Conservation (phyloP, 1,140 invertebrate species). For the Oscheius sp. region DNA sequence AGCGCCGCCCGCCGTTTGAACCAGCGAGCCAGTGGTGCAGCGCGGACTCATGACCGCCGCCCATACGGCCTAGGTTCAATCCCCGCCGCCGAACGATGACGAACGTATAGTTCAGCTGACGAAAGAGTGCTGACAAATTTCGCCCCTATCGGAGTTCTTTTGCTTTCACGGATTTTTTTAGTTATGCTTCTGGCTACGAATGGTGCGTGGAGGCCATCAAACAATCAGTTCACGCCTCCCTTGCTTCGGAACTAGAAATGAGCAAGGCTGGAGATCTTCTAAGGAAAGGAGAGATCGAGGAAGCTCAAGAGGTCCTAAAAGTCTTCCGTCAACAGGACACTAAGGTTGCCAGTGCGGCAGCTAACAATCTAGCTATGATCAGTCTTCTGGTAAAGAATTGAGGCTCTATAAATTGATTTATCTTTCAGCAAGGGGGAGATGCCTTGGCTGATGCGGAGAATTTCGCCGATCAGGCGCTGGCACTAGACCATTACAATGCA, state of each 20-base stretch:
- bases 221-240: slow-evolving; percentile 72
- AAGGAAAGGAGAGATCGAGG: slow-evolving; percentile 76
- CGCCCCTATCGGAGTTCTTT: slow-evolving; percentile 9
- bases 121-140: slow-evolving; percentile 7
- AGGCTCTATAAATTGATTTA: background rate
- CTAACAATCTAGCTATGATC: slow-evolving; percentile 86
- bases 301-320: slow-evolving; percentile 80
- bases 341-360: slow-evolving; percentile 77
- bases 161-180: slow-evolving; percentile 65
- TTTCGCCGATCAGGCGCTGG: slow-evolving; percentile 74
- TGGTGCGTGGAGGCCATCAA: slow-evolving; percentile 72
- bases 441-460: slow-evolving; percentile 79
- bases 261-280: slow-evolving; percentile 87
- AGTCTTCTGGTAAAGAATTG: slow-evolving; percentile 72
- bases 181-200: slow-evolving; percentile 67
- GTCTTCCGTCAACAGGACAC: slow-evolving; percentile 81
- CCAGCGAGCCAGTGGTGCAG: too few relatives aligned
- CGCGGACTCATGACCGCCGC: too few relatives aligned
- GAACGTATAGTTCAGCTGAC: slow-evolving; percentile 9
- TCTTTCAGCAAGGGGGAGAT: slow-evolving; percentile 62
- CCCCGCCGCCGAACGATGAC: slow-evolving; percentile 66
- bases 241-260: slow-evolving; percentile 85
- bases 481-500: slow-evolving; percentile 77
- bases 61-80: slow-evolving; percentile 19
- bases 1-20: background rate